A percentile compares a stretch with the other conserved stretches of the same genome.
phyloP scores from a whole-genome alignment of 2,797 vertebrate species.

The Xyrichtys novacula region DNA sequence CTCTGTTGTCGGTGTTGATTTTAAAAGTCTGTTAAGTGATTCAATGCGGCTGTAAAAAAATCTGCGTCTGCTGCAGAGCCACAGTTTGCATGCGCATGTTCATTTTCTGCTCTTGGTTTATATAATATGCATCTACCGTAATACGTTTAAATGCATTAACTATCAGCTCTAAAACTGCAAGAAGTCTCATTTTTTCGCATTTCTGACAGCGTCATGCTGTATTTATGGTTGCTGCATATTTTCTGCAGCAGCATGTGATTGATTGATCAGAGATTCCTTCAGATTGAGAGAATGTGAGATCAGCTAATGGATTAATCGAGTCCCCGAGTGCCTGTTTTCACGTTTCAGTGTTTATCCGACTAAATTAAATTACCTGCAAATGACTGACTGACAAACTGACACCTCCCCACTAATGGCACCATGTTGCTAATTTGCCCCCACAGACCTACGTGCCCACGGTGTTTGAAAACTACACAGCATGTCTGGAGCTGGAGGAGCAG shows the following conservation, averaged over 20 bases:
- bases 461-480: conserved; percentile 98
- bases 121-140: background rate
- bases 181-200: background rate
- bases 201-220: background rate
- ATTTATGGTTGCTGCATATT: background rate
- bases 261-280: conserved; percentile 17
- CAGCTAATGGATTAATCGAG: background rate
- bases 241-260: conserved; percentile 47
- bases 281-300: background rate
- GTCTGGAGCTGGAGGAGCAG: conserved; percentile 94
- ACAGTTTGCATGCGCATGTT: conserved; percentile 68
- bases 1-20: background rate
- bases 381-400: conserved; percentile 49
- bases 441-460: conserved; percentile 97
- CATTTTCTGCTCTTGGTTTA: background rate
- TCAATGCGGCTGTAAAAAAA: conserved; percentile 11
- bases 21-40: background rate
- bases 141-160: background rate
- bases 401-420: conserved; percentile 61
- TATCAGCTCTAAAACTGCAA: background rate
- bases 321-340: conserved; percentile 8
- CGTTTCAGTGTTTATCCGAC: conserved; percentile 25
- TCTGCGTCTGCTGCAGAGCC: conserved; percentile 63
- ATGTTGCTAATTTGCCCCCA: conserved; percentile 67
- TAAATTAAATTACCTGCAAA: conserved; percentile 45